Percentiles rank a stretch among this genome's conserved stretches.
These are phyloP conservation scores for Gnathonemus echidnorhynchus DNA, from an alignment of 2,113 vertebrate genomes.

Conservation along the genomic window DNA sequence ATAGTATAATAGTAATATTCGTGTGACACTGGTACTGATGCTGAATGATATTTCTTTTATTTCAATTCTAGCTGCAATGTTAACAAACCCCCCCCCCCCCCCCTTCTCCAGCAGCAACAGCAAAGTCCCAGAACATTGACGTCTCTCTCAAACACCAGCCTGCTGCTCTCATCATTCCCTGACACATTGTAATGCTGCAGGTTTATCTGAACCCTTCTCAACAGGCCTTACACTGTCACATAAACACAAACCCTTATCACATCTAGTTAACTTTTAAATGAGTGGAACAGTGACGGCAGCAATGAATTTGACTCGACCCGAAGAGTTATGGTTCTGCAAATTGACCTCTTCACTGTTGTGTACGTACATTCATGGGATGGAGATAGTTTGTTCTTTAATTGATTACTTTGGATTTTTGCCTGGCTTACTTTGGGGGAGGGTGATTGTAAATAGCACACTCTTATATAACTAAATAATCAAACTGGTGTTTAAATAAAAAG, in stretches of 20 bases:
- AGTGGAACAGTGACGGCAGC: too few relatives aligned
- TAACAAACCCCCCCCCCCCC: too few relatives aligned
- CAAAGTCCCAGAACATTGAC: not conserved
- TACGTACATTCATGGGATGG: not conserved
- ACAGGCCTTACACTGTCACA: not conserved
- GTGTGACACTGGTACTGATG: not conserved
- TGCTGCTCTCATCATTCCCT: not conserved
- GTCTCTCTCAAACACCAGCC: not conserved
- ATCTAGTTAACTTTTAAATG: not conserved
- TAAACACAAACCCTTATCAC: not conserved
- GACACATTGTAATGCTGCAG: not conserved
- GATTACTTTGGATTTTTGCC: constrained; percentile 9
- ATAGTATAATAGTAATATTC: not conserved
- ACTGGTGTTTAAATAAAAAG: not conserved
- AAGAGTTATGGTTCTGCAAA: not conserved
- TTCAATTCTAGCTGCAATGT: not conserved
- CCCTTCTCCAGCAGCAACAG: not conserved
- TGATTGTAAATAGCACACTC: not conserved
- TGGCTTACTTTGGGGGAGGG: not conserved
- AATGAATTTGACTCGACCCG: not conserved
- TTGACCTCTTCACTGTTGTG: not conserved
- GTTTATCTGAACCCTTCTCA: not conserved
- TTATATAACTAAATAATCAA: not conserved
- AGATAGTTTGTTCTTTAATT: not conserved
- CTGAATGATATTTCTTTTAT: not conserved